Conservation (phyloP, 2,113 vertebrate species). For the Mohoua ochrocephala region DNA sequence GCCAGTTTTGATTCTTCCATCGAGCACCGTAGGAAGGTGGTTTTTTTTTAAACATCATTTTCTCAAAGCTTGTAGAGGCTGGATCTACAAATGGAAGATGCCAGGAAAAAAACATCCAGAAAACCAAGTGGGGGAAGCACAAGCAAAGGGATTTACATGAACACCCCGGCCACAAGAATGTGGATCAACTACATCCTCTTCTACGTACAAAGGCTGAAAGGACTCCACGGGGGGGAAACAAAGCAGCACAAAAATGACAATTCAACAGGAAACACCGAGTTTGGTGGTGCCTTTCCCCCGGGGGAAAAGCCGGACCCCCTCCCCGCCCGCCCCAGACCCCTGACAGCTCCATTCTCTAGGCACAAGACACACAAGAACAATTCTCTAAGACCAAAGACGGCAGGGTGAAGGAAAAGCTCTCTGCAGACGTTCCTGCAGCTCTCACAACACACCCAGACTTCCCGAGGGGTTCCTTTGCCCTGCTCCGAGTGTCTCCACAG, state of each 20-base stretch:
- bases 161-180: not conserved
- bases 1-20: not conserved
- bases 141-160: not conserved
- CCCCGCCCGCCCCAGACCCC: not conserved
- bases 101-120: not conserved
- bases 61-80: slow-evolving; percentile 8
- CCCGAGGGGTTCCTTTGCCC: not conserved
- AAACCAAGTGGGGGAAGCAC: not conserved
- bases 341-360: slow-evolving; percentile 14
- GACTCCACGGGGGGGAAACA: not conserved
- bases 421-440: not conserved
- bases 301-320: not conserved
- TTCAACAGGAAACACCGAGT: not conserved
- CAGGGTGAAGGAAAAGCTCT: not conserved
- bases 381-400: not conserved
- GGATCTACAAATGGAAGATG: not conserved
- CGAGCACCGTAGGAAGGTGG: not conserved
- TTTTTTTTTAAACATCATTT: not conserved
- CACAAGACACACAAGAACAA: slow-evolving; percentile 52
- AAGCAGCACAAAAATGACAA: slow-evolving; percentile 4
- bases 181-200: not conserved
- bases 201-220: not conserved
- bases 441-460: not conserved
- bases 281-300: not conserved
- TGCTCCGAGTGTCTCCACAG: not conserved